Evolutionary conservation across 2,113 vertebrate species (phyloP).

Genomic region (Cryptotis parvus): DNA sequence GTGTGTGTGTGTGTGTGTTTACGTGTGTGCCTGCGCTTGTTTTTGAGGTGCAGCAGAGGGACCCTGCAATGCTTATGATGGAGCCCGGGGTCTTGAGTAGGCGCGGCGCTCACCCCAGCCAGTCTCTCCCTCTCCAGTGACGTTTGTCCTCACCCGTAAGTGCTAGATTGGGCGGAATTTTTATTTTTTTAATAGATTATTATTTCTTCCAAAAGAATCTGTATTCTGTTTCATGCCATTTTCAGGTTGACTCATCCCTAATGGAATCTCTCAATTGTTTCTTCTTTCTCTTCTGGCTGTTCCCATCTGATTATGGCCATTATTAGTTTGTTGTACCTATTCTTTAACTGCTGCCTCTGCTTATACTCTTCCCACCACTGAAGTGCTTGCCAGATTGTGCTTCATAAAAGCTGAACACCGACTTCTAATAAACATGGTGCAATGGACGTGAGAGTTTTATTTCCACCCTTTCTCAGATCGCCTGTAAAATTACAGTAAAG

Average conservation of each 20-base stretch:
- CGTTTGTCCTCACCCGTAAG: neutral
- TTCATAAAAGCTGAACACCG: neutral
- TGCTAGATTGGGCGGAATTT: no score
- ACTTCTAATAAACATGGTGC: neutral
- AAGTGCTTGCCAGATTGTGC: neutral
- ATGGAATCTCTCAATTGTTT: neutral
- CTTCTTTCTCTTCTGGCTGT: neutral
- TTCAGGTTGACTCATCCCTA: neutral
- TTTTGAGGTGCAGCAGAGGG: no score
- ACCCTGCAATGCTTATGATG: no score
- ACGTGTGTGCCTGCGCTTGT: no score
- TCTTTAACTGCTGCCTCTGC: neutral
- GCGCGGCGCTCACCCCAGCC: no score
- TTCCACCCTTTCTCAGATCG: neutral
- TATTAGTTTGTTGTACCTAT: neutral
- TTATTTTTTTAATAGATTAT: neutral
- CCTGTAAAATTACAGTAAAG: conserved; percentile 13
- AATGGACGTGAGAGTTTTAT: neutral
- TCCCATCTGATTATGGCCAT: neutral
- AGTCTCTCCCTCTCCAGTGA: neutral
- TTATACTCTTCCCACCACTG: neutral
- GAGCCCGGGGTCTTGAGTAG: no score
- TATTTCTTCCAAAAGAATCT: neutral
- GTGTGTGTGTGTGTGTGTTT: no score
- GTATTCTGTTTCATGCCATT: neutral